A percentile compares a stretch with the other conserved stretches of the same genome.
These are phyloP conservation scores for Onychomys torridus DNA, from an alignment of 2,797 vertebrate species.

Conservation along the genomic window DNA sequence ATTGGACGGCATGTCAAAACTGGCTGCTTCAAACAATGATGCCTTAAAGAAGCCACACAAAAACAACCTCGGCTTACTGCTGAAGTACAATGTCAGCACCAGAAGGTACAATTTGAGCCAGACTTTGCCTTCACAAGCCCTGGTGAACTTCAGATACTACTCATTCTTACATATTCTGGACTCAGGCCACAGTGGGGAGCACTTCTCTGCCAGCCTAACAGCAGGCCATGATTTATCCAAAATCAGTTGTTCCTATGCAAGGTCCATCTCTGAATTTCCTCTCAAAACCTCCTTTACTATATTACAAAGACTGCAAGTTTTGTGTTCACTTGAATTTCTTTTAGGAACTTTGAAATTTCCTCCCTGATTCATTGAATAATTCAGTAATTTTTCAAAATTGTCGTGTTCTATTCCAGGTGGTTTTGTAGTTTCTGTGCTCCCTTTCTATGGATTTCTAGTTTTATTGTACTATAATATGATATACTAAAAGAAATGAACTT, in stretches of 20 bases:
- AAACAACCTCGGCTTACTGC: background rate
- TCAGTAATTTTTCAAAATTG: background rate
- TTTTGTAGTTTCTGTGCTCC: background rate
- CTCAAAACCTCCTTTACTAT: too few relatives aligned
- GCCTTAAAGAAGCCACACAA: background rate
- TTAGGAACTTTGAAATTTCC: background rate
- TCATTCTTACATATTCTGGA: background rate
- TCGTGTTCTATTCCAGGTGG: background rate
- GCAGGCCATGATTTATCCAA: background rate
- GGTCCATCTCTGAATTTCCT: background rate
- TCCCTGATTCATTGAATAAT: background rate
- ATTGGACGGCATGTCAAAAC: background rate
- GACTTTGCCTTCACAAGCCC: background rate
- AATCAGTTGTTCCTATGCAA: background rate
- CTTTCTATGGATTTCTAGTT: background rate
- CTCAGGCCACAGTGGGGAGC: background rate
- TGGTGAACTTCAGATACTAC: background rate
- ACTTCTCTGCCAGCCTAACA: background rate
- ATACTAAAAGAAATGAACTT: background rate
- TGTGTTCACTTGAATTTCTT: background rate
- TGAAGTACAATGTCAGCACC: background rate
- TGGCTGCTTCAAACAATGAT: background rate
- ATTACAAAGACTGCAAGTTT: background rate
- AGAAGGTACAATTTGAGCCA: background rate
- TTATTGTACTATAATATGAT: background rate